Conservation (phyloP, 2,888 invertebrate species). For the Cyclophora albipunctata region DNA sequence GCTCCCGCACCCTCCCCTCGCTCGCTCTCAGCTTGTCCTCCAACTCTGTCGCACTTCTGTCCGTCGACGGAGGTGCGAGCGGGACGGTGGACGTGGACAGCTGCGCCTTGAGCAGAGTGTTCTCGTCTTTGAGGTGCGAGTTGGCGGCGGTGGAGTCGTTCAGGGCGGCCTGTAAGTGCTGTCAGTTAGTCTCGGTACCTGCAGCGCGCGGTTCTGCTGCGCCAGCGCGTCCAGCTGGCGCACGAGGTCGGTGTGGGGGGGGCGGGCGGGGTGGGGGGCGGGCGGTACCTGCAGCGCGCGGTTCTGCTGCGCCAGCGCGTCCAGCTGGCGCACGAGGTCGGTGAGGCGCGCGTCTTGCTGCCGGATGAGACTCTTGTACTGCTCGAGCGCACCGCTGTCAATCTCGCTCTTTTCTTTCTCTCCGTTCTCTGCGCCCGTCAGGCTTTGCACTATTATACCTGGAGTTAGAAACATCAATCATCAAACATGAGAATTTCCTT, state of each 20-base stretch:
- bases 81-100: conserved; percentile 57
- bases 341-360: conserved; percentile 85
- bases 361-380: conserved; percentile 93
- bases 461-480: conserved; percentile 3
- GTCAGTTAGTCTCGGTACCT: too few relatives aligned
- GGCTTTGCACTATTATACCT: conserved; percentile 48
- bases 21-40: conserved; percentile 17
- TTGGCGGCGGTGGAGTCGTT: conserved; percentile 82
- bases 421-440: conserved; percentile 36
- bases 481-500: background rate
- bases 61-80: background rate
- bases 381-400: conserved; percentile 73
- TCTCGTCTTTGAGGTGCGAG: conserved; percentile 88
- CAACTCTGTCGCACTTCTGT: conserved; percentile 5
- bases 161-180: conserved; percentile 50
- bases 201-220: too few relatives aligned
- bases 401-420: conserved; percentile 18
- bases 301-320: conserved; percentile 53
- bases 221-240: too few relatives aligned
- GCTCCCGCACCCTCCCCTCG: conserved; percentile 28
- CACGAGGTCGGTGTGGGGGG: too few relatives aligned
- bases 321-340: conserved; percentile 67
- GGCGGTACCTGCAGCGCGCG: conserved; percentile 50
- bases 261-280: too few relatives aligned
- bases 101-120: conserved; percentile 87